Evolutionary conservation across 2,888 invertebrate genomes (phyloP).

Genomic region (Eupithecia inturbata): DNA sequence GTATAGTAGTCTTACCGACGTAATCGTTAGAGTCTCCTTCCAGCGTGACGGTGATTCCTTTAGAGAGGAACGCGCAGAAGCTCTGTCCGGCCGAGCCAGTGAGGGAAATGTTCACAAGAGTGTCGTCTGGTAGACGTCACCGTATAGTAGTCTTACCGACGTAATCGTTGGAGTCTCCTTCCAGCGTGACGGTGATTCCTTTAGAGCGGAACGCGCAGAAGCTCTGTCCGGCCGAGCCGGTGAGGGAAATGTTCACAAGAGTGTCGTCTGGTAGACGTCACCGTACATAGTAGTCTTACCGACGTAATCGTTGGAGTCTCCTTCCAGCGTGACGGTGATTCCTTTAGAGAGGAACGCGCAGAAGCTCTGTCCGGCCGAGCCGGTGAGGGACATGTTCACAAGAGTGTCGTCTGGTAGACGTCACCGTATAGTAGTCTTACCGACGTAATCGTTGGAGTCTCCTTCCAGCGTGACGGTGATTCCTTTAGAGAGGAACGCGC

Average conservation of each 20-base stretch:
- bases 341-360: constrained; percentile 98
- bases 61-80: constrained; percentile 98
- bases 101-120: constrained; percentile 90
- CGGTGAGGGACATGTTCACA: constrained; percentile 92
- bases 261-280: constrained; percentile 83
- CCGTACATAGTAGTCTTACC: constrained; percentile 81
- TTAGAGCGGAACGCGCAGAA: constrained; percentile 98
- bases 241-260: constrained; percentile 90
- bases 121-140: constrained; percentile 81
- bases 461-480: constrained; percentile 96
- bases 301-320: constrained; percentile 99
- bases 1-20: constrained; percentile 87
- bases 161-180: constrained; percentile 99
- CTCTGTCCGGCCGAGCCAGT: constrained; percentile 99
- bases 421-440: constrained; percentile 67
- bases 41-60: constrained; percentile 94
- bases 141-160: constrained; percentile 86
- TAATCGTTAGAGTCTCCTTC: constrained; percentile 99
- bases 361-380: constrained; percentile 99
- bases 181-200: constrained; percentile 94
- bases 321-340: constrained; percentile 94
- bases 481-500: constrained; percentile 97
- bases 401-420: constrained; percentile 84
- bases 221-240: constrained; percentile 98
- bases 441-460: constrained; percentile 99